Evolutionary conservation across 2,113 vertebrate genomes (phyloP).

Genomic region (Boulengeromyrus knoepffleri): DNA sequence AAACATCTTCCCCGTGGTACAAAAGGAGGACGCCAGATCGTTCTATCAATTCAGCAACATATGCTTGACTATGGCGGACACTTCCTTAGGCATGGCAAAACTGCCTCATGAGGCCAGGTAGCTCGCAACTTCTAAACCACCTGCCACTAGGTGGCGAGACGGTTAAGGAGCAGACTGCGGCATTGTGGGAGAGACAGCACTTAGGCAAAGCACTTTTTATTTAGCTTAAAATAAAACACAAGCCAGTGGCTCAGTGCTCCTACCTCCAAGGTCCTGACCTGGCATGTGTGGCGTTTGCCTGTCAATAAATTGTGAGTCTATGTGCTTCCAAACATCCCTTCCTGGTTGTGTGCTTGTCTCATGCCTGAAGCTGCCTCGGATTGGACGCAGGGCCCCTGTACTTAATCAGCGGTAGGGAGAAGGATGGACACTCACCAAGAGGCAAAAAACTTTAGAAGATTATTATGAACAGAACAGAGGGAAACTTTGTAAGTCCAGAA

Average conservation of each 20-base stretch:
- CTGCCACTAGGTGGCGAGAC: neutral
- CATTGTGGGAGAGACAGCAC: neutral
- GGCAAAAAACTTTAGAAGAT: neutral
- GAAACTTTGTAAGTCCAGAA: neutral
- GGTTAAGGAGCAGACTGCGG: neutral
- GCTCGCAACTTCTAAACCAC: neutral
- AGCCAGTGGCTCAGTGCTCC: too few relatives aligned
- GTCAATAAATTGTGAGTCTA: neutral
- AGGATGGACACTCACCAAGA: neutral
- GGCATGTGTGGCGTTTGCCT: neutral
- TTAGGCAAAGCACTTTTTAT: too few relatives aligned
- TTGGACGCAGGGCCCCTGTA: neutral
- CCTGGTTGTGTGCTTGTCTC: neutral
- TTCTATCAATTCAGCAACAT: neutral
- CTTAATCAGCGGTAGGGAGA: neutral
- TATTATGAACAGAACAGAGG: neutral
- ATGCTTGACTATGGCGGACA: neutral
- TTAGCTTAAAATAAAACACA: too few relatives aligned
- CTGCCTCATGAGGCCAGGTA: neutral
- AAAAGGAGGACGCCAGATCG: neutral
- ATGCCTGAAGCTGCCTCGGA: neutral
- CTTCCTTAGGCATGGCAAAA: neutral
- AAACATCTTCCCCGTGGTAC: conserved; percentile 7
- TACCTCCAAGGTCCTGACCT: neutral
- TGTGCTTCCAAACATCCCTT: neutral